Evolutionary conservation across 1,140 invertebrate genomes (phyloP), one percentile per base, ranked within the genome.

Genomic region (Drosophila mayri): DNA sequence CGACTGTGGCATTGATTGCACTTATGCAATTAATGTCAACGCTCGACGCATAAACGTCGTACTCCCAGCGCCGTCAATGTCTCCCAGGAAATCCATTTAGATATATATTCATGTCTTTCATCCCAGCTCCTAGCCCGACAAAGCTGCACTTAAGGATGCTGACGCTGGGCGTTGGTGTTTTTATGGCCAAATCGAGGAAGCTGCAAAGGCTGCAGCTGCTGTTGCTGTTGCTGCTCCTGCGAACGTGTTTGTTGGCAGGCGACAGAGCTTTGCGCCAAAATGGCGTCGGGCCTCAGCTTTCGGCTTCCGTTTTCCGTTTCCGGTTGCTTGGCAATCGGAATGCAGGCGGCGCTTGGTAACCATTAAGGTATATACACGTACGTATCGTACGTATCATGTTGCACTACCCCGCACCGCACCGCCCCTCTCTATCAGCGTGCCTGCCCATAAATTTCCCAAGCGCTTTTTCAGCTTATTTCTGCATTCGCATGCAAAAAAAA

Each of bases 1-100:
- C 60, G 35, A 47, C 73, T 49, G 43, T 68, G 75, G 75, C 70
- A 83, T 83, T 83, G 76, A 83, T 79, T 83, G 81, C 80, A 71
- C 81, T 76, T 76, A 76, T 83, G 81, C 81, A 83, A 83, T 83
- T 83, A 83, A 79, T 76, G 81, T 79, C 71, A 75, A 65, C 68
- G 80, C 72, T 65, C 59, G 52, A 46, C 47, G 47, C 65, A 32
- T 37, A 57, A 67, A 64, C 60, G 57, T 41, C 55, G 30, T 12
- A 28, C 57, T 28, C n/a, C n/a, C 11, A 65, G 62, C 38, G 46
- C 30, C 38, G 43, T 35, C 59, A 59, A 66, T 84, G 76, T 84
- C 81, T 46, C 63, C 47, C 67, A 70, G 77, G 59, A 78, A 87
- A 86, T 79, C 62, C 83, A 86, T 81, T 87, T 79, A 85, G 66